Conservation (phyloP, 1,140 invertebrate species). For the Maconellicoccus hirsutus region DNA sequence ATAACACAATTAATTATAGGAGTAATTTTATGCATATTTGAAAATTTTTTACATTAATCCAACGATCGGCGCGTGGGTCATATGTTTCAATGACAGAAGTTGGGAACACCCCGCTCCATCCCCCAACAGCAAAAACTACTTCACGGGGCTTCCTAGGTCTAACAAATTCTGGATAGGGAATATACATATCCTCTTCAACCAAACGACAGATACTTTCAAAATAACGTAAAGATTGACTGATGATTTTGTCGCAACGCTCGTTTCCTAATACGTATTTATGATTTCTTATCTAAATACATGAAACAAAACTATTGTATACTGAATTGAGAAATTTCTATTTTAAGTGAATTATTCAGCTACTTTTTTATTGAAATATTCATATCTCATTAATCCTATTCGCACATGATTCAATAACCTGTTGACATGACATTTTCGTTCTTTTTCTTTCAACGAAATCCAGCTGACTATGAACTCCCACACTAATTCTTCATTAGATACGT, state of each 20-base stretch:
- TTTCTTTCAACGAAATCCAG: constrained; percentile 53
- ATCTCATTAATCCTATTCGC: constrained; percentile 70
- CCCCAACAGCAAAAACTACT: constrained; percentile 59
- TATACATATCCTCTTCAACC: background rate
- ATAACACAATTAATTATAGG: no score
- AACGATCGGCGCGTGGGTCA: constrained; percentile 61
- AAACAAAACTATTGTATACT: no score
- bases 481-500: constrained; percentile 49
- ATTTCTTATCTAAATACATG: background rate
- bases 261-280: background rate
- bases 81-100: constrained; percentile 65
- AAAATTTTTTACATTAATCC: constrained; percentile 41
- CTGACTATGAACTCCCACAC: constrained; percentile 51
- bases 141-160: constrained; percentile 54
- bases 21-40: no score
- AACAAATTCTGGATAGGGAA: constrained; percentile 32
- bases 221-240: background rate
- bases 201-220: background rate
- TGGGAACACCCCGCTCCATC: constrained; percentile 57
- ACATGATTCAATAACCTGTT: constrained; percentile 64
- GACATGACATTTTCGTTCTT: constrained; percentile 48
- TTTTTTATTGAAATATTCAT: constrained; percentile 60
- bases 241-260: background rate
- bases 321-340: no score
- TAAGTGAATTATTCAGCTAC: constrained; percentile 45